Evolutionary conservation across 2,113 vertebrate species (phyloP).

Genomic region (Actenoides lindsayi): DNA sequence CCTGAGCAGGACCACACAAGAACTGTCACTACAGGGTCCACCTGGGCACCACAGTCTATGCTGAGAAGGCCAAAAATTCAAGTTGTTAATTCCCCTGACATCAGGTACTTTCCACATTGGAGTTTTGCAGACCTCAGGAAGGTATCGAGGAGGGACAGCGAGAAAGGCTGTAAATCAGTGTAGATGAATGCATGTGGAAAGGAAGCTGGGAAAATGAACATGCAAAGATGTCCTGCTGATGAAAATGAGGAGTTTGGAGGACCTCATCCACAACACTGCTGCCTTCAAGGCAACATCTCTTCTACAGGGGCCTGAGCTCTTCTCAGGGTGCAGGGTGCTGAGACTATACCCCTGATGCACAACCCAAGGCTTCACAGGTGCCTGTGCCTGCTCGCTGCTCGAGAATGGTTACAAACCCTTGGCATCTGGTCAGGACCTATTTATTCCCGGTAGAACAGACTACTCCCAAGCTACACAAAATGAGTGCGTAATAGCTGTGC

Average conservation of each 20-base stretch:
- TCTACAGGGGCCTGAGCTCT: not conserved
- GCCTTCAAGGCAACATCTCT: fast-evolving
- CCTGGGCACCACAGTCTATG: fast-evolving
- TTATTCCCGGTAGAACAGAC: not conserved
- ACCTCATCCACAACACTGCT: not conserved
- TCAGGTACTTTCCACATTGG: fast-evolving
- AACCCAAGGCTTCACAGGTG: not conserved
- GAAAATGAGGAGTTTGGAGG: not conserved
- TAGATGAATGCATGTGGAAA: not conserved
- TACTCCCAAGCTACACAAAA: not conserved
- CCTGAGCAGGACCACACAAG: too few relatives aligned
- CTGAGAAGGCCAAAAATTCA: not conserved
- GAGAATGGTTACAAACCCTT: not conserved
- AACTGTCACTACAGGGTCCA: fast-evolving
- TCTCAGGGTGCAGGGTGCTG: not conserved
- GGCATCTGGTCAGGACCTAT: not conserved
- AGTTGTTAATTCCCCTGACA: fast-evolving
- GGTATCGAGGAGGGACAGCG: not conserved
- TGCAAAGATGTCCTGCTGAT: not conserved
- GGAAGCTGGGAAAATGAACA: not conserved
- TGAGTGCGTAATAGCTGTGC: not conserved
- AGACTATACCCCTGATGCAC: fast-evolving
- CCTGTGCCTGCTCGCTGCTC: fast-evolving
- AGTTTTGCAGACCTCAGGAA: not conserved
- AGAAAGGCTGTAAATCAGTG: not conserved